Evolutionary conservation across 2,888 invertebrate genomes (phyloP).

Genomic region (Epinotia demarniana): DNA sequence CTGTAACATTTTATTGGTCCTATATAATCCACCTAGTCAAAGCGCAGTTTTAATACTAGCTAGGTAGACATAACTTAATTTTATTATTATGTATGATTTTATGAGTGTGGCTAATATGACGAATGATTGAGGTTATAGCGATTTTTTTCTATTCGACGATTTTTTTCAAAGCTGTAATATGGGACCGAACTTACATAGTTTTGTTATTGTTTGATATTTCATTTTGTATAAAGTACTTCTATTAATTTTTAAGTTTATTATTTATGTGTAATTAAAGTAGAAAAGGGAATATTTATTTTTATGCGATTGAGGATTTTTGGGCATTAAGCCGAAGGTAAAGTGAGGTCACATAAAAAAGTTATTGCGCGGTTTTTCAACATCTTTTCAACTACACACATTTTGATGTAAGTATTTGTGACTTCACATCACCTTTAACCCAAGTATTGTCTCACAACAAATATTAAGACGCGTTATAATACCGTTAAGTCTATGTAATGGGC

Average conservation of each 20-base stretch:
- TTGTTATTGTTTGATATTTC: constrained; percentile 61
- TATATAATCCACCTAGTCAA: constrained; percentile 79
- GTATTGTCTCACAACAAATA: constrained; percentile 83
- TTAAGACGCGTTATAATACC: constrained; percentile 70
- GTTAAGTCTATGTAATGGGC: constrained; percentile 72
- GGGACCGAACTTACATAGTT: constrained; percentile 62
- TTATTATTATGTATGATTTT: constrained; percentile 64
- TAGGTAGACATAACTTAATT: constrained; percentile 70
- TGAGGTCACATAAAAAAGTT: constrained; percentile 61
- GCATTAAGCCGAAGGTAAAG: constrained; percentile 63
- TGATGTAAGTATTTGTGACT: constrained; percentile 56
- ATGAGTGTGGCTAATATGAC: constrained; percentile 70
- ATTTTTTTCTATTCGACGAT: constrained; percentile 51
- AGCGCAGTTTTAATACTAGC: constrained; percentile 76
- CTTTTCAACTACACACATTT: constrained; percentile 46
- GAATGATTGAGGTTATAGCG: constrained; percentile 73
- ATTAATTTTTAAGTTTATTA: constrained; percentile 71
- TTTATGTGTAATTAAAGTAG: constrained; percentile 79
- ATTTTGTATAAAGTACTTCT: constrained; percentile 78
- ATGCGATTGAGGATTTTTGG: constrained; percentile 66
- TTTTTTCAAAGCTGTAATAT: constrained; percentile 53
- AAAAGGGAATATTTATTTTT: constrained; percentile 78
- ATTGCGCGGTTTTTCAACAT: constrained; percentile 43
- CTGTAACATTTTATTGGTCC: constrained; percentile 55
- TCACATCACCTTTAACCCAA: constrained; percentile 60